These are phyloP conservation scores for Onychomys leucogaster DNA, from an alignment of 2,797 vertebrate species.

Conservation along the genomic window DNA sequence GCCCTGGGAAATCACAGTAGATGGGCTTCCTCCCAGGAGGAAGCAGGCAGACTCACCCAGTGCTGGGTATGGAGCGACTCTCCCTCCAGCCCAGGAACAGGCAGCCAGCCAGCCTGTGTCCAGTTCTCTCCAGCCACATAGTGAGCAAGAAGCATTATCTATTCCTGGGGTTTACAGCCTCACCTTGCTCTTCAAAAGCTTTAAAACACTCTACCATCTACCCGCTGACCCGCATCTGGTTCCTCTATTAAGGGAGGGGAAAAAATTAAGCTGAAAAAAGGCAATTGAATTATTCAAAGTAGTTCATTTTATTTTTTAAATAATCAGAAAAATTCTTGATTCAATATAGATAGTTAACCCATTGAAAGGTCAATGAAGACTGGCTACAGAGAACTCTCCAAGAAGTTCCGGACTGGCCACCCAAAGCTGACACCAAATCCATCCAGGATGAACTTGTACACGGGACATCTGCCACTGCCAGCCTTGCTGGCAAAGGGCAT, in stretches of 20 bases:
- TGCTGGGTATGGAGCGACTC: accelerated
- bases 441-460: not conserved
- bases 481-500: not conserved
- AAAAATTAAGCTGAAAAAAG: conserved; percentile 69
- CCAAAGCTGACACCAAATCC: not conserved
- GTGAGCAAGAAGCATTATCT: not conserved
- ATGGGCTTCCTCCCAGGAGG: not conserved
- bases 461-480: accelerated
- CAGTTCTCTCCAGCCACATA: not conserved
- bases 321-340: not conserved
- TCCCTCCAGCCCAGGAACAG: not conserved
- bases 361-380: not conserved
- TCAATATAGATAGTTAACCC: not conserved
- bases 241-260: conserved; percentile 52
- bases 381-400: not conserved
- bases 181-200: conserved; percentile 46
- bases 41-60: accelerated
- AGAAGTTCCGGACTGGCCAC: not conserved
- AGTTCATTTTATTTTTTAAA: conserved; percentile 44
- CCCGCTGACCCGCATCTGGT: not conserved
- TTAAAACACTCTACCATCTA: not conserved
- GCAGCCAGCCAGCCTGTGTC: not conserved
- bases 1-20: not conserved
- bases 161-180: not conserved
- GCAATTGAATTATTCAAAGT: conserved; percentile 65